Conservation (phyloP, 2,888 invertebrate species). For the Micoletzkya japonica region DNA sequence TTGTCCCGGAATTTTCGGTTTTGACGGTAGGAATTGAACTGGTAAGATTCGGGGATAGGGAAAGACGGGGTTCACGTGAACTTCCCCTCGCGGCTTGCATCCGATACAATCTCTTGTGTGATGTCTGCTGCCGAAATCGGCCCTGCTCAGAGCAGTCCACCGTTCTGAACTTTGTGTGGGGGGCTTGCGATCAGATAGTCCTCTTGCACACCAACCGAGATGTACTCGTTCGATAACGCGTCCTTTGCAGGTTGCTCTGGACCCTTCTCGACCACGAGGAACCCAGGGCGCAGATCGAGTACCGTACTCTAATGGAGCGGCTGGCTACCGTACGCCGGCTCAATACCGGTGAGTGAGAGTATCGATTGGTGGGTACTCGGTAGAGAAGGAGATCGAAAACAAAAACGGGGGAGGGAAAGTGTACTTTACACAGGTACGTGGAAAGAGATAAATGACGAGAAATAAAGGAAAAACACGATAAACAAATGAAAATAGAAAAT, state of each 20-base stretch:
- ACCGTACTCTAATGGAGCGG: constrained; percentile 6
- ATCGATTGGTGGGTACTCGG: not conserved
- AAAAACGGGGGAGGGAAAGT: not conserved
- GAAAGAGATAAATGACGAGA: not conserved
- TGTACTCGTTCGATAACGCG: no score
- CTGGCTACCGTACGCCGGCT: constrained; percentile 22
- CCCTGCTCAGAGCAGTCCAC: no score
- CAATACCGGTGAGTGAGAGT: constrained; percentile 10
- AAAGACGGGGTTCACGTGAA: no score
- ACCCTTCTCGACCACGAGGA: constrained; percentile 5
- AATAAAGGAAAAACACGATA: not conserved
- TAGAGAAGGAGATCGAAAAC: not conserved
- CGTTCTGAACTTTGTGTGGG: no score
- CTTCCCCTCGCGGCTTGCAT: no score
- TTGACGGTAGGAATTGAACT: no score
- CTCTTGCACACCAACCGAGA: no score
- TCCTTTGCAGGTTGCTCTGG: constrained; percentile 12
- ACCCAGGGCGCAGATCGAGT: constrained; percentile 10
- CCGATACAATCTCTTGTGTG: no score
- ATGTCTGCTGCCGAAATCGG: no score
- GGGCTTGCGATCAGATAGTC: no score
- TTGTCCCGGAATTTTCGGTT: no score
- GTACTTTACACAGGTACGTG: not conserved
- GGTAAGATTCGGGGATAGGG: no score
- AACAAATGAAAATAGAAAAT: not conserved